Base-by-base conservation (phyloP, 2,888 invertebrate genomes). In the Willowsia nigromaculata region DNA sequence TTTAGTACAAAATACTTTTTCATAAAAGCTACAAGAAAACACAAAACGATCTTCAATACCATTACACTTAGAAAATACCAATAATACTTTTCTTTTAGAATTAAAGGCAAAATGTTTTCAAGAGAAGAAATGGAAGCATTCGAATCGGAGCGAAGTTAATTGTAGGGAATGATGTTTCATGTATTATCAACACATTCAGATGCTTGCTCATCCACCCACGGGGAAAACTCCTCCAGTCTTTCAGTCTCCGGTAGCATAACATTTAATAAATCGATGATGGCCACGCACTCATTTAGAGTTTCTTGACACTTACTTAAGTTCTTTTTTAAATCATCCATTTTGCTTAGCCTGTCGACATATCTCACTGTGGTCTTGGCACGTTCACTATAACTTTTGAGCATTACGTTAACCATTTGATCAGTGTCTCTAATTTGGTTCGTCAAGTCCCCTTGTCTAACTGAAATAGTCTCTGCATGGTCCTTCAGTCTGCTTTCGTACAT, bases 201-300 rank as follows among this genome's bases (percentile, higher is more conserved):
- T 4, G 47, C 81, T 53, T 68, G 18, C 15, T 90, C 90, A 74
- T 90, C 89, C 4, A 53, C 33, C 90, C 88, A 90, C 9, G 82
- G 56, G 0, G 56, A 2, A 11, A 80, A 56, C 11, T 33, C 56
- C 93, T 98, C 97, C 43, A 98, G 94, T 22, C 97, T 95, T 92
- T 97, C 97, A n/a, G 96, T 96, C 71, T 96, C 95, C 30, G 98
- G 98, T 56, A 99, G 94, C 91, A 96, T 94, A 92, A 96, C 96
- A 93, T 98, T 99, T 56, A 99, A 94, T 15, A 96, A 96, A 93
- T 98, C 97, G 93, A 98, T 95, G 78, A 97, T 96, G 93, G 97
- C 97, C 0, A 98, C 94, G 0, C 97, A 97, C 94, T 97, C 96
- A 94, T 97, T 96, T 25, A 99, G 94, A 82, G 97, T 94, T 83